Percentiles rank a stretch among this genome's conserved stretches.
phyloP scores from a whole-genome alignment of 2,888 invertebrate genomes.

The Eristalis tenax region DNA sequence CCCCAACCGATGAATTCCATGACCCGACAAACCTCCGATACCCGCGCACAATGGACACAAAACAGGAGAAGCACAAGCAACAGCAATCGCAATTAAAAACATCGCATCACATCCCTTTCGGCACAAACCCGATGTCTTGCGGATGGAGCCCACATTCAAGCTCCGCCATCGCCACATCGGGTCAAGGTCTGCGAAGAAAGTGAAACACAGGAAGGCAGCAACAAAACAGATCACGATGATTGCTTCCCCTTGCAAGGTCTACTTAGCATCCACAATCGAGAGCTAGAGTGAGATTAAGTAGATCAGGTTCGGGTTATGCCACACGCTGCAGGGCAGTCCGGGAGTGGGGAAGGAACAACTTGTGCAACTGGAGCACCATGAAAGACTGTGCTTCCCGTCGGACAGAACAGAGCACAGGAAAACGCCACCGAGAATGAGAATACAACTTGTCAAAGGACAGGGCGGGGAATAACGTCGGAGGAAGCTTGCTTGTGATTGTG shows the following conservation, averaged over 20 bases:
- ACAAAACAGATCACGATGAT: constrained; percentile 45
- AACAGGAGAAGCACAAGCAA: background rate
- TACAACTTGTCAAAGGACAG: background rate
- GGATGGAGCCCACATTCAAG: constrained; percentile 4
- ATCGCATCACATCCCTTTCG: background rate
- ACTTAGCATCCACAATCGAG: constrained; percentile 16
- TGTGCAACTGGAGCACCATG: background rate
- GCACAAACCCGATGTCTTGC: constrained; percentile 29
- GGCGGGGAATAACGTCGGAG: background rate
- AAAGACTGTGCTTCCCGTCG: constrained; percentile 1
- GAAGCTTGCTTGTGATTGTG: background rate
- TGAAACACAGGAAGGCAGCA: constrained; percentile 1
- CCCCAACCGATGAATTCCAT: background rate
- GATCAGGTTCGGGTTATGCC: constrained; percentile 51
- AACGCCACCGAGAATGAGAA: background rate
- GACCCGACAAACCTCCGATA: constrained; percentile 1
- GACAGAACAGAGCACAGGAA: background rate
- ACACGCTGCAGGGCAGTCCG: background rate
- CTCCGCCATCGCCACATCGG: background rate
- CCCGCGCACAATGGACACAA: constrained; percentile 1
- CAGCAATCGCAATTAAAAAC: constrained; percentile 46
- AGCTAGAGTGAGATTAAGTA: constrained; percentile 24
- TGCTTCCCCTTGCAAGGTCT: constrained; percentile 44
- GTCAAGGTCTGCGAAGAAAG: background rate
- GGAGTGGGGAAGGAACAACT: background rate